These are phyloP conservation scores for Rhineura floridana DNA, from an alignment of 2,113 vertebrate species.

Conservation along the genomic window DNA sequence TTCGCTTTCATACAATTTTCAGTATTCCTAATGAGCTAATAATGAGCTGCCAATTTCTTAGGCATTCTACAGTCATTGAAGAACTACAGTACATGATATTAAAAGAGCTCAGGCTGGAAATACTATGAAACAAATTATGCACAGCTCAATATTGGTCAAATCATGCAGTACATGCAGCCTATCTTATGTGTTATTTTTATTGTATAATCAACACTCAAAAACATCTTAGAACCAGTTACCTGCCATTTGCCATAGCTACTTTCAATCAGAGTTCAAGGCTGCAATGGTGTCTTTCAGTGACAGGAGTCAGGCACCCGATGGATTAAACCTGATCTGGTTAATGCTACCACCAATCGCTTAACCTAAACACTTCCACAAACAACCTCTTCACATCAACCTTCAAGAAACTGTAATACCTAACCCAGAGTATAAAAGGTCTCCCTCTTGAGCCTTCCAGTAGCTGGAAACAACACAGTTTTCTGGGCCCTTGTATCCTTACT, in stretches of 20 bases:
- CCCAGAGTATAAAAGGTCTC: too few species aligned
- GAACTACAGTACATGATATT: background rate
- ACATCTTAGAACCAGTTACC: background rate
- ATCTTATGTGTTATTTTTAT: background rate
- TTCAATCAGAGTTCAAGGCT: background rate
- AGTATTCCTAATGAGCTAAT: slow-evolving; percentile 9
- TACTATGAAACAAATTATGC: slow-evolving; percentile 1
- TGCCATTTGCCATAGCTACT: background rate
- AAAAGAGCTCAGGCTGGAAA: background rate
- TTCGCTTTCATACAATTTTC: background rate
- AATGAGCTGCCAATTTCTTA: slow-evolving; percentile 23
- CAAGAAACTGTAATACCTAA: background rate
- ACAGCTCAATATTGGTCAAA: background rate
- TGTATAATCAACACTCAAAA: background rate
- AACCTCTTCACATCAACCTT: background rate
- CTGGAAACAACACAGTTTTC: too few species aligned
- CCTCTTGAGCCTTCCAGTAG: too few species aligned
- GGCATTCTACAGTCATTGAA: background rate
- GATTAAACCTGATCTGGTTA: background rate
- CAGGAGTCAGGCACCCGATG: background rate
- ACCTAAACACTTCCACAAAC: background rate
- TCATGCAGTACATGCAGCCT: background rate
- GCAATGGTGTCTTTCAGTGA: background rate
- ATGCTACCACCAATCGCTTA: background rate
- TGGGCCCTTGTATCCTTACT: too few species aligned